Evolutionary conservation across 1,140 invertebrate genomes (phyloP).

Genomic region (Anagrus nilaparvatae): DNA sequence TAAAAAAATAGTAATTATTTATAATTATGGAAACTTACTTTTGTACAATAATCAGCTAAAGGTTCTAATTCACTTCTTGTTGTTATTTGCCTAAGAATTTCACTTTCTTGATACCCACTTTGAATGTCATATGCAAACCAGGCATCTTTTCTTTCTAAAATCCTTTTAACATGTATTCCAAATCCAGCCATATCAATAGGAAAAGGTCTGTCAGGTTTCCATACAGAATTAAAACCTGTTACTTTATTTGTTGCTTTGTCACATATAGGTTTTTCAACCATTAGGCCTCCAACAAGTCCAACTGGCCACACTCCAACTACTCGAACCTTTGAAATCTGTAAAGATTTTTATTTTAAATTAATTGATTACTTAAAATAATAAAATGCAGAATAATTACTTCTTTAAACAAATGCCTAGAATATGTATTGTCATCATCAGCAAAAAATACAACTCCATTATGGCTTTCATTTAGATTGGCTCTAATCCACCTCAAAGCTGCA

Average conservation of each 20-base stretch:
- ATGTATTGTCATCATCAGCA: constrained; percentile 98
- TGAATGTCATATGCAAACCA: constrained; percentile 74
- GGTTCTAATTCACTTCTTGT: constrained; percentile 72
- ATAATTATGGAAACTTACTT: constrained; percentile 43
- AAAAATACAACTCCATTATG: constrained; percentile 82
- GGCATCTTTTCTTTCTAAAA: constrained; percentile 67
- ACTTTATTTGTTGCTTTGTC: constrained; percentile 59
- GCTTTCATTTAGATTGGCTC: constrained; percentile 49
- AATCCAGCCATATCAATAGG: constrained; percentile 99
- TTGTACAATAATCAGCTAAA: constrained; percentile 77
- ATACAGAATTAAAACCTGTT: constrained; percentile 70
- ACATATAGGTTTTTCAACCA: constrained; percentile 74
- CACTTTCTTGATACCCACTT: constrained; percentile 85
- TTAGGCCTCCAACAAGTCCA: constrained; percentile 82
- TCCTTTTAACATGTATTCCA: constrained; percentile 76
- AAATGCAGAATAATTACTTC: constrained; percentile 53
- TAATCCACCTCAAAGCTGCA: constrained; percentile 76
- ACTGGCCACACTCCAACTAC: constrained; percentile 96
- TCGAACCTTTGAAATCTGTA: constrained; percentile 67
- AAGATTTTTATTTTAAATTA: constrained; percentile 12
- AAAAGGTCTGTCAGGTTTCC: constrained; percentile 83
- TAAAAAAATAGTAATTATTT: background rate
- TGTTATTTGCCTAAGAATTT: constrained; percentile 74
- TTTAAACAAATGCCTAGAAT: constrained; percentile 78
- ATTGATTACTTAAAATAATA: constrained; percentile 1